Evolutionary conservation across 30 jellyfish, hydroid and myxozoan genomes (phyloP), one percentile per base, ranked within the genome.

Genomic region (Turritopsis rubra): DNA sequence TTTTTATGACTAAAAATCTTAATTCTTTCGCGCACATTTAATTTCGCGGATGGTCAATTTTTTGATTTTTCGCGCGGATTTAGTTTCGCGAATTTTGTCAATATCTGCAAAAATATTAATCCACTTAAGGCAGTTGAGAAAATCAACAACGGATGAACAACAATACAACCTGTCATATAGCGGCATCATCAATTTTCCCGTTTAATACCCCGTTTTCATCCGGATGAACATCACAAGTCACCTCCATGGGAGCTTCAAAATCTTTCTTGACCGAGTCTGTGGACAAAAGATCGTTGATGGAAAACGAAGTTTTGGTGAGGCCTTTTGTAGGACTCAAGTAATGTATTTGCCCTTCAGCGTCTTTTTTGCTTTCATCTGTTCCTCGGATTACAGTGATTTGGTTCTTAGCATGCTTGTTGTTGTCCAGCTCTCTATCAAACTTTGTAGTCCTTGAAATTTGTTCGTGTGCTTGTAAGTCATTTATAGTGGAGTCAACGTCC

Each of bases 281-380:
- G 22, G 87, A 41, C 60, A 80, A 60, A 25, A 80, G 87, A 60
- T 80, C 87, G 41, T 21, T 80, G 18, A 80, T 80, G 54, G 87
- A 80, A 80, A 80, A 80, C 19, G 87, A 80, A 80, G 87, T 80
- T 53, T 80, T 80, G 52, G 87, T 53, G 17, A 53, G 52, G 17
- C 82, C 79, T 27, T 80, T 80, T 52, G 83, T 65, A 23, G 77
- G 79, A 19, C 82, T 24, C 28, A 74, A 21, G 60, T 24, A 74
- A 23, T 68, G 77, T 68, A 68, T 27, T 68, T 68, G 28, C 77
- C 31, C 28, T 7, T 68, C 77, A 68, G 30, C 77, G 77, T 68
- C 77, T 68, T 27, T 68, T 68, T 68, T 68, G 82, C 41, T 74
- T n/a, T 74, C 82, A 13, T 74, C 82, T 1, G 82, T 74, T 74